phyloP scores from a whole-genome alignment of 2,113 vertebrate genomes.

The Spilogale gracilis region DNA sequence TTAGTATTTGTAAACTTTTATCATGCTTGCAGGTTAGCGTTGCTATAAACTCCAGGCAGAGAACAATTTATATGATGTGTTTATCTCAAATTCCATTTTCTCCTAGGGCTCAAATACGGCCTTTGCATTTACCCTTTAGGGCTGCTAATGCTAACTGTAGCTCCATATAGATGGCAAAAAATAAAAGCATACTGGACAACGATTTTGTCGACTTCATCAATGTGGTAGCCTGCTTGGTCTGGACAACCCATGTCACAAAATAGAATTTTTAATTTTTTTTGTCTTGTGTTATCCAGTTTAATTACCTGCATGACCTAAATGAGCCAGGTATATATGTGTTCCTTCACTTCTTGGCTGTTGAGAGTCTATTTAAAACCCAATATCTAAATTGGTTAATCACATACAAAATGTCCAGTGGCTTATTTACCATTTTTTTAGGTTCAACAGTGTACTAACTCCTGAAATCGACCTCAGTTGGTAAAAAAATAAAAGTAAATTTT shows the following conservation, averaged over 20 bases:
- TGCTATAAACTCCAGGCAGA: background rate
- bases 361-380: slow-evolving; percentile 24
- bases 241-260: background rate
- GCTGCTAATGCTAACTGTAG: background rate
- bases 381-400: background rate
- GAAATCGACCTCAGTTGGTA: background rate
- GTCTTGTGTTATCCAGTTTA: background rate
- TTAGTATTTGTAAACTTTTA: slow-evolving; percentile 2
- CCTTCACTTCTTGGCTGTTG: background rate
- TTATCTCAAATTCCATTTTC: background rate
- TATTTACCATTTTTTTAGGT: background rate
- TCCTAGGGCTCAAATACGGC: background rate
- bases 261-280: background rate
- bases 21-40: slow-evolving; percentile 34
- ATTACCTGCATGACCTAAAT: background rate
- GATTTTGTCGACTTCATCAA: background rate
- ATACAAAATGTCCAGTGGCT: background rate
- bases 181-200: background rate
- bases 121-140: background rate
- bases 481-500: background rate
- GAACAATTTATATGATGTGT: background rate
- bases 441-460: background rate
- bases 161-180: background rate
- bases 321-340: background rate
- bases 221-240: background rate